These are phyloP conservation scores for Thunnus thynnus DNA, from an alignment of 2,113 vertebrate genomes.

Conservation along the genomic window DNA sequence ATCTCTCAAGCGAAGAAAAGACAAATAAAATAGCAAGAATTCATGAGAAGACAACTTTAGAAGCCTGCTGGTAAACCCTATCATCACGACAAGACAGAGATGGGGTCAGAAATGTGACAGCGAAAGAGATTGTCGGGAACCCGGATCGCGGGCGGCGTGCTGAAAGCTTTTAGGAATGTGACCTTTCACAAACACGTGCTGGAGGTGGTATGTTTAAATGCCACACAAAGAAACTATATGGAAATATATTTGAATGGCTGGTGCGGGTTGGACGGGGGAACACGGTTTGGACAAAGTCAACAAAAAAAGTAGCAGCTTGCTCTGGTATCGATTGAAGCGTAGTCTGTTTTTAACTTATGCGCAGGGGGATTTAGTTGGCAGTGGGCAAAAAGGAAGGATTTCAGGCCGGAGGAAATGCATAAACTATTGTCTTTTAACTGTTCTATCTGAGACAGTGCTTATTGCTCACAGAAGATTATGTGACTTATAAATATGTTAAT, in stretches of 20 bases:
- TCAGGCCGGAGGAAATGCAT: background rate
- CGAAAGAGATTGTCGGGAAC: background rate
- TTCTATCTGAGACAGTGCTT: too few relatives aligned
- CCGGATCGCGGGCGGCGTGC: slow-evolving; percentile 5
- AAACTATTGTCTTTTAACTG: background rate
- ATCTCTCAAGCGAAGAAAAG: background rate
- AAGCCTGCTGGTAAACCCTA: background rate
- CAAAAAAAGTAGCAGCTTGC: background rate
- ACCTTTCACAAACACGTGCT: slow-evolving; percentile 64
- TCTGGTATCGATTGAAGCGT: background rate
- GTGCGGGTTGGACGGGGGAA: background rate
- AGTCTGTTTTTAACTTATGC: background rate
- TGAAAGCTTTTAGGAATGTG: slow-evolving; percentile 62
- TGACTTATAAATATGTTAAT: too few relatives aligned
- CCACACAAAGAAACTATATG: slow-evolving; percentile 13
- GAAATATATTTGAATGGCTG: slow-evolving; percentile 16
- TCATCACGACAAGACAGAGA: background rate
- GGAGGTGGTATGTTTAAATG: slow-evolving; percentile 34
- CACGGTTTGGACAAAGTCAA: background rate
- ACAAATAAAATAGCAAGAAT: background rate
- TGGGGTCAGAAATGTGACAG: slow-evolving; percentile 15
- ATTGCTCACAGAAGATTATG: too few relatives aligned
- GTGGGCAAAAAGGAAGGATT: background rate
- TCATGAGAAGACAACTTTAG: background rate
- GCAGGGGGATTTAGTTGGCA: background rate